Evolutionary conservation across 2,113 vertebrate species (phyloP), one percentile per base, ranked within the genome.

Genomic region (Dipodomys stephensi): DNA sequence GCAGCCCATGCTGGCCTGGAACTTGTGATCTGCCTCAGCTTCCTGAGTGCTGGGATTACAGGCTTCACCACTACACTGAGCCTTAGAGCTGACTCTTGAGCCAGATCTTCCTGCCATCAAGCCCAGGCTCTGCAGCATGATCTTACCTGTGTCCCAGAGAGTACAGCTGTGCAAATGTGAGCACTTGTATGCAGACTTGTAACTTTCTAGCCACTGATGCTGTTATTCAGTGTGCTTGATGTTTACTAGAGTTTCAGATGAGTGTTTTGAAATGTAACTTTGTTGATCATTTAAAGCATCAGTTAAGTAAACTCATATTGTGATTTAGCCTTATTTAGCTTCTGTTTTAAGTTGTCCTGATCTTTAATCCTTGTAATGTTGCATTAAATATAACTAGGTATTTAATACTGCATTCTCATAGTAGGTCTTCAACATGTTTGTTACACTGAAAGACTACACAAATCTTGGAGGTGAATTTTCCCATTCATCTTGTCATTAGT

Each of bases 251-350:
- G 20, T 89, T 85, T 91, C 49, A 74, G 57, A 64, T 73, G 65
- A 72, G 71, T 86, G 53, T 82, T 30, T 82, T 62, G 27, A 93
- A 76, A 60, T 77, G 18, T 53, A 88, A n/a, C 91, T 85, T 60
- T 82, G 60, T 67, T 18, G 72, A 11, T 83, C 49, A 71, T 44
- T 80, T 77, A 83, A 83, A 92, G 78, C 39, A 87, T 73, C 32
- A 78, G 15, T 92, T 95, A 8, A 82, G 69, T 85, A 93, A 93
- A 84, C 0, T 20, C 30, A 35, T 15, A 65, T 3, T 94, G 71
- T 78, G 44, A 30, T 94, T 92, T 87, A 82, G 44, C 16, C 82
- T 92, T 46, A 46, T 74, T 88, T 84, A 35, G 39, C 57, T 46
- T 95, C 91, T 92, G 68, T 30, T 95, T 16, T 35, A 23, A 74